Evolutionary conservation across 2,888 invertebrate genomes (phyloP), one percentile per base, ranked within the genome.

Genomic region (Tetanocera ferruginea): DNA sequence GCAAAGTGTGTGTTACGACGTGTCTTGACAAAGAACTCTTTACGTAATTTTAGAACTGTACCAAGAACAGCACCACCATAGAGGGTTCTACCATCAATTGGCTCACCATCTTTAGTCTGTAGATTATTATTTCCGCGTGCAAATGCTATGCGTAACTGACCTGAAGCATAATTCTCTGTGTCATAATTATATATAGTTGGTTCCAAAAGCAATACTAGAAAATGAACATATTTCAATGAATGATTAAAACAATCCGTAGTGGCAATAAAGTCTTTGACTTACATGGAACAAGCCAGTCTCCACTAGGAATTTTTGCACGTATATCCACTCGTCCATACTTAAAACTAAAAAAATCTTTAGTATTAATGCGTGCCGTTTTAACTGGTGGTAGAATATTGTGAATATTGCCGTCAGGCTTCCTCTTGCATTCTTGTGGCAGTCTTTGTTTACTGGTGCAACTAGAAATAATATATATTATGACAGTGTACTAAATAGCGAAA

Each of bases 211-310:
- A 95, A 89, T 85, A 93, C 94, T 95, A 83, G 2, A 88, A 86
- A 67, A 67, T 43, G 6, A 8, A 17, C 11, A 31, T 17, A 1
- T 25, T 55, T 55, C 0, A 11, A 23, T 55, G 8, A 55, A 23
- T 5, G 1, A 11, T 55, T 9, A 19, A 23, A 23, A 23, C 4
- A 1, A 2, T 19, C 1, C 19, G 6, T 49, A 23, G 17, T 55
- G 49, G 49, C 14, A 49, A 49, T 6, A 14, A 9, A 14, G 9
- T 23, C 9, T 55, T 19, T 19, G 5, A 83, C 85, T 90, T 90
- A 95, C 95, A 91, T 80, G 96, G 95, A 87, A 94, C 92, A 23
- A 96, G 90, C 96, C 95, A 96, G 85, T 95, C 94, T 6, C 95
- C 95, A 79, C 91, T 91, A 0, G 95, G 95, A 49, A 96, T 85